Evolutionary conservation across 2,113 vertebrate species (phyloP).

Genomic region (Forbesichthys papilliferus): DNA sequence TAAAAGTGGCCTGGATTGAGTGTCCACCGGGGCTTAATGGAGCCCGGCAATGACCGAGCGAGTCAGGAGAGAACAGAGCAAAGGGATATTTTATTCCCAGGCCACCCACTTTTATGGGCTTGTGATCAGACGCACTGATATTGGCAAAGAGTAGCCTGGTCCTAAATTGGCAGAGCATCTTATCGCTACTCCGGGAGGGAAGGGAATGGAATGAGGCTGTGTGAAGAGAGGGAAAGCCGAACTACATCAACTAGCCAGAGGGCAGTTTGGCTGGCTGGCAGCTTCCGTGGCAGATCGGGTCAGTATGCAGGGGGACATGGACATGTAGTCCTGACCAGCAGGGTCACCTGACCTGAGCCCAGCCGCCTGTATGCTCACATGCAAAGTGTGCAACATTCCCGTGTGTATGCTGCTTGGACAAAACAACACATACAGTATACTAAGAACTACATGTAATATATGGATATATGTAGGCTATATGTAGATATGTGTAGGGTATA

Average conservation of each 20-base stretch:
- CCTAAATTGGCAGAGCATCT: constrained; percentile 41
- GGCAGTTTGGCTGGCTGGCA: no score
- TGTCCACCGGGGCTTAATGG: constrained; percentile 38
- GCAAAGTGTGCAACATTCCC: no score
- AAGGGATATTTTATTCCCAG: constrained; percentile 40
- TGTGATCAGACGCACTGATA: constrained; percentile 52
- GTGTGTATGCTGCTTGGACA: no score
- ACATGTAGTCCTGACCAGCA: neutral
- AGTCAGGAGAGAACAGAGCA: constrained; percentile 28
- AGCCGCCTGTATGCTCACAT: no score
- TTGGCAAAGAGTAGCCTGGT: constrained; percentile 32
- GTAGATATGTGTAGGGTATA: no score
- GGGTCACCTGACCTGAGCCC: no score
- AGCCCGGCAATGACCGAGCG: constrained; percentile 34
- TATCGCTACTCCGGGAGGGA: constrained; percentile 27
- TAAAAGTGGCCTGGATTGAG: constrained; percentile 25
- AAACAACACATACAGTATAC: no score
- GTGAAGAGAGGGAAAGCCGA: neutral
- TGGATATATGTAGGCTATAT: no score
- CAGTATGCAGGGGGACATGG: neutral
- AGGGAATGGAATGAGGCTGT: neutral
- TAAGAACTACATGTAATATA: no score
- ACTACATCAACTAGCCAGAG: no score
- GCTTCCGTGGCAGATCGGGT: no score
- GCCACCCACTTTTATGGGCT: constrained; percentile 49